Conservation (phyloP, 2,888 invertebrate genomes). For the Entomobrya multifasciata region DNA sequence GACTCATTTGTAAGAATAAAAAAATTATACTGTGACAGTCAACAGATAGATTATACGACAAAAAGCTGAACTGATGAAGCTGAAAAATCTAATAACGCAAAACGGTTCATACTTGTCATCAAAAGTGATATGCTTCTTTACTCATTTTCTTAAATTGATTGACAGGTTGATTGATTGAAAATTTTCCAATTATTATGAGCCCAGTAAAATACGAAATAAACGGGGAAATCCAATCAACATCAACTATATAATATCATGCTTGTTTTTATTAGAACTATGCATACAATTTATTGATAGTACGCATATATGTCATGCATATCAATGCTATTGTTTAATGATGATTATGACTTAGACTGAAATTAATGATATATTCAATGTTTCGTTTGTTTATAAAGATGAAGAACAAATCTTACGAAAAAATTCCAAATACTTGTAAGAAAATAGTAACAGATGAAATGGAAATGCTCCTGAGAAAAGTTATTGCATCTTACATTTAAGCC, state of each 20-base stretch:
- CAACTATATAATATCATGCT: not conserved
- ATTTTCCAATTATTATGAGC: slow-evolving; percentile 54
- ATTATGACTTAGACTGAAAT: too few species aligned
- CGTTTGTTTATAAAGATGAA: too few species aligned
- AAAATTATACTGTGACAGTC: not conserved
- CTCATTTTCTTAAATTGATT: slow-evolving; percentile 39
- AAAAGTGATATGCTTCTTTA: slow-evolving; percentile 40
- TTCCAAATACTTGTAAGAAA: too few species aligned
- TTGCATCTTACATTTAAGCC: too few species aligned
- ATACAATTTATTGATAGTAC: too few species aligned
- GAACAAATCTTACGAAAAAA: too few species aligned
- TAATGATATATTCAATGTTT: too few species aligned
- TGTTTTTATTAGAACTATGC: too few species aligned
- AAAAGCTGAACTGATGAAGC: slow-evolving; percentile 52
- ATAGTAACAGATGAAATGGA: too few species aligned
- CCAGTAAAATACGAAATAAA: not conserved
- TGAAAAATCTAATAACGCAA: slow-evolving; percentile 50
- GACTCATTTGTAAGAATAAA: not conserved
- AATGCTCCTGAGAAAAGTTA: too few species aligned
- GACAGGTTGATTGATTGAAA: slow-evolving; percentile 61
- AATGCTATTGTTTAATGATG: too few species aligned
- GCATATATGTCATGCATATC: too few species aligned
- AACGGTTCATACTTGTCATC: slow-evolving; percentile 37
- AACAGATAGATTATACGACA: slow-evolving; percentile 2
- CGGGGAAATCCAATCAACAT: slow-evolving; percentile 4